Conservation (phyloP, 2,797 vertebrate species). For the Steatocranus sp. region DNA sequence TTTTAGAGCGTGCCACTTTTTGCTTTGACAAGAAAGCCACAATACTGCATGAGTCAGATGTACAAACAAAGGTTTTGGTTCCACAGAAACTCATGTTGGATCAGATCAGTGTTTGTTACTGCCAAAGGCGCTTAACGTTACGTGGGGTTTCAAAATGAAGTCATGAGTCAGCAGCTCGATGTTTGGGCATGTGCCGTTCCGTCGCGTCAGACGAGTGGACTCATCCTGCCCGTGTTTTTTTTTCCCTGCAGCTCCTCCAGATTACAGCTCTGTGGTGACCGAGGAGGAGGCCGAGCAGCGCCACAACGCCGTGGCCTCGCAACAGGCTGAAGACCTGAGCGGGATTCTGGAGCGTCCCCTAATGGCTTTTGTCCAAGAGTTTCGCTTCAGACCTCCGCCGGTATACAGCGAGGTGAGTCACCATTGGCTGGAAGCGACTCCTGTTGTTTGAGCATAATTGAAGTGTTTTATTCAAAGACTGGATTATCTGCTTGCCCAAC, state of each 20-base stretch:
- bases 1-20: not conserved
- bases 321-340: slow-evolving; percentile 67
- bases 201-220: not conserved
- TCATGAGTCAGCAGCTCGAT: slow-evolving; percentile 14
- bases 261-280: slow-evolving; percentile 85
- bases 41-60: not conserved
- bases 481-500: not conserved
- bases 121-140: not conserved
- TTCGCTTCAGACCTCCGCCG: slow-evolving; percentile 89
- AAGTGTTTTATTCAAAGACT: not conserved
- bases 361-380: slow-evolving; percentile 91
- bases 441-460: not conserved
- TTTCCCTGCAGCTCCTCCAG: slow-evolving; percentile 84
- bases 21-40: not conserved
- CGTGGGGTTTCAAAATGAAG: not conserved
- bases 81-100: not conserved
- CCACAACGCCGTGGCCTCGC: slow-evolving; percentile 38
- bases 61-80: not conserved
- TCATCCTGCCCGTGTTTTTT: not conserved
- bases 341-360: slow-evolving; percentile 81
- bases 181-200: slow-evolving; percentile 13
- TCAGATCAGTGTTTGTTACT: not conserved
- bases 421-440: not conserved
- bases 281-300: slow-evolving; percentile 69
- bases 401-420: slow-evolving; percentile 89